These are phyloP conservation scores for Synergus umbraculus DNA, from an alignment of 2,888 invertebrate genomes.

Conservation along the genomic window DNA sequence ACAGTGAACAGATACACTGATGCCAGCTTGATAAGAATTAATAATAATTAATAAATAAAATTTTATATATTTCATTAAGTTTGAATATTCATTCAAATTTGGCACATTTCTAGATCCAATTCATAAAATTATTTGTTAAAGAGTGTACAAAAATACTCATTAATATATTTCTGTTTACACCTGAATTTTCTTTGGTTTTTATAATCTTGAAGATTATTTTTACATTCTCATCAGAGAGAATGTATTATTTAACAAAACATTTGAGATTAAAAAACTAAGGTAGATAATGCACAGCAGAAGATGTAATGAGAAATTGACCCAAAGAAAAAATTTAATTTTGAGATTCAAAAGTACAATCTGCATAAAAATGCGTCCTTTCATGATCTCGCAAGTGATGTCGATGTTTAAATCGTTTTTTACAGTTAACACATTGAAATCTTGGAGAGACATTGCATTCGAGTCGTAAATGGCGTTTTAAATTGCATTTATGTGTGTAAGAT, in stretches of 20 bases:
- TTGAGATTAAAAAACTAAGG: background rate
- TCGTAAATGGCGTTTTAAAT: conserved; percentile 52
- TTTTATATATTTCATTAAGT: background rate
- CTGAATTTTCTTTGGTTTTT: background rate
- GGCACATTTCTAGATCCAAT: background rate
- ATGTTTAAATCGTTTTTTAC: conserved; percentile 75
- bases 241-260: background rate
- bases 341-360: background rate
- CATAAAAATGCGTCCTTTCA: conserved; percentile 18
- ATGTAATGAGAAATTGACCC: background rate
- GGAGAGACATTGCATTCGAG: conserved; percentile 71
- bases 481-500: conserved; percentile 52
- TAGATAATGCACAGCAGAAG: conserved; percentile 21
- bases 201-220: background rate
- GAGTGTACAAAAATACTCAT: conserved; percentile 22
- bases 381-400: conserved; percentile 70
- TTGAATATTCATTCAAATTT: background rate
- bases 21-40: background rate
- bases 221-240: too few species aligned
- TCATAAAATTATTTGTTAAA: background rate
- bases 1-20: background rate
- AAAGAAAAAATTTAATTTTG: background rate
- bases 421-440: conserved; percentile 70
- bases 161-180: background rate
- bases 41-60: background rate